Conservation (phyloP, 2,888 invertebrate species). For the Horisme vitalbata region DNA sequence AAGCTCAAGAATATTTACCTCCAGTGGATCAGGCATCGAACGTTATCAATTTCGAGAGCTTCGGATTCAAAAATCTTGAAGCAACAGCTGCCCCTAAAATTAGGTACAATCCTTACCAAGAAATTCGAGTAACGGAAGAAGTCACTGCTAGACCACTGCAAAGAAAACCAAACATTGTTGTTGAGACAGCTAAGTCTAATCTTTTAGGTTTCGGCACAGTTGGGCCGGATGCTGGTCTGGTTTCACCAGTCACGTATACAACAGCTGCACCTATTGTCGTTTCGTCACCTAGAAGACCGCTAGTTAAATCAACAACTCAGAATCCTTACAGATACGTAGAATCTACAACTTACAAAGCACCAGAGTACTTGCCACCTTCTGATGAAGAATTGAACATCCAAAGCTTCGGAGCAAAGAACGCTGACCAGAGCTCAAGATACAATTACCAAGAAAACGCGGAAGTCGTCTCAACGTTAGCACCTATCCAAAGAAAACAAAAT, state of each 20-base stretch:
- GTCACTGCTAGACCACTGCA: conserved; percentile 45
- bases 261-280: conserved; percentile 53
- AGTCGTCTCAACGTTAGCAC: conserved; percentile 43
- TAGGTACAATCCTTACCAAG: conserved; percentile 61
- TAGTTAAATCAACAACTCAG: conserved; percentile 48
- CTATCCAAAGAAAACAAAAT: conserved; percentile 58
- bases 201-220: conserved; percentile 73
- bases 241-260: conserved; percentile 61
- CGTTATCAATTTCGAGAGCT: conserved; percentile 52
- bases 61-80: conserved; percentile 49
- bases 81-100: conserved; percentile 44
- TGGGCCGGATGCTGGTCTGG: conserved; percentile 71
- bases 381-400: conserved; percentile 50
- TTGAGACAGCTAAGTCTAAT: conserved; percentile 70
- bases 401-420: conserved; percentile 49
- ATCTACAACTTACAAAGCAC: conserved; percentile 55
- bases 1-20: conserved; percentile 59
- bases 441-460: conserved; percentile 54
- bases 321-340: conserved; percentile 47
- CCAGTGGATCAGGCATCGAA: conserved; percentile 47
- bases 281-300: conserved; percentile 52
- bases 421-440: conserved; percentile 41
- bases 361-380: conserved; percentile 67
- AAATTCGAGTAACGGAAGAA: conserved; percentile 38
- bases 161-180: conserved; percentile 70